A percentile compares a stretch with the other conserved stretches of the same genome.
phyloP scores from a whole-genome alignment of 1,140 invertebrate genomes.

The Hydropsyche tenuis region DNA sequence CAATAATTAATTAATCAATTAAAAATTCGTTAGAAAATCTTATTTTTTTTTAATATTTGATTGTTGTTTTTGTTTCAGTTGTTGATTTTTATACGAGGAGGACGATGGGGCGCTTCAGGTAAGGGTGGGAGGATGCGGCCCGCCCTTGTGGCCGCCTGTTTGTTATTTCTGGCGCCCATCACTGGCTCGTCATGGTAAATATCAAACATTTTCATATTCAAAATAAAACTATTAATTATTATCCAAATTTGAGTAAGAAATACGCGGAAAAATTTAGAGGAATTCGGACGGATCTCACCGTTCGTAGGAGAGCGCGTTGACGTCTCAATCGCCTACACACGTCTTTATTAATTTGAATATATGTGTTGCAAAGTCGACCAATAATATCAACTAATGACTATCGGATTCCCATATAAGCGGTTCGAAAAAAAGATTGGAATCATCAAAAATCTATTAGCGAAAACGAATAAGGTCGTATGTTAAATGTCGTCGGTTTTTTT shows the following conservation, averaged over 20 bases:
- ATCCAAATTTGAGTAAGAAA: neutral
- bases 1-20: neutral
- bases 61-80: slow-evolving; percentile 8
- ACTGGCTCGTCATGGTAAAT: slow-evolving; percentile 72
- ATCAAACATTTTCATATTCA: neutral
- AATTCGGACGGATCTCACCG: neutral
- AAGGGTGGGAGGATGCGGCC: slow-evolving; percentile 67
- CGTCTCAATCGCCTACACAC: no score
- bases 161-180: slow-evolving; percentile 70
- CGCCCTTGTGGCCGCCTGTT: slow-evolving; percentile 68
- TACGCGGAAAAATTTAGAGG: neutral
- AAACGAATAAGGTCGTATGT: no score
- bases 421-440: neutral
- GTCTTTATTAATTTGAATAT: no score
- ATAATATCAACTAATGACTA: no score
- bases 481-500: no score
- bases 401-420: neutral
- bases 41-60: no score
- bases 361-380: no score
- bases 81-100: slow-evolving; percentile 15
- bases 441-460: neutral
- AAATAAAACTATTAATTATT: neutral
- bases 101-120: slow-evolving; percentile 56
- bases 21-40: neutral
- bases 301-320: no score